Base-by-base conservation (phyloP, 2,888 invertebrate genomes). In the Scelioninae gen. 2 region DNA sequence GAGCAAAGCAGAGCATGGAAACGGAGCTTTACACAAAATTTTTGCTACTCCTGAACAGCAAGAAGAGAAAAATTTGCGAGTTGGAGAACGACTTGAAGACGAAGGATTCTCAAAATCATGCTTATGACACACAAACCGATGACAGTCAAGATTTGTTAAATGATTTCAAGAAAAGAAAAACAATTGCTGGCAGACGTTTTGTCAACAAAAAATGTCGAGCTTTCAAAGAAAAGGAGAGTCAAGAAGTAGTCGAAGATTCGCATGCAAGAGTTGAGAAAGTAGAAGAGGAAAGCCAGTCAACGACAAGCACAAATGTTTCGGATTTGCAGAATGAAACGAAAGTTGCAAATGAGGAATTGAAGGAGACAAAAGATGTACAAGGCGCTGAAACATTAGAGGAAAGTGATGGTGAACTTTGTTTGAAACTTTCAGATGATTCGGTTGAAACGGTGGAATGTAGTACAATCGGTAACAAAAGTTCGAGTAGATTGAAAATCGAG, bases 101-200 rank as follows among this genome's bases (percentile, higher is more conserved):
- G 0, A 65, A 60, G 16, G 60, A 64, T 7, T 28, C 43, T 2
- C 35, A 48, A 22, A 70, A 64, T 33, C n/a, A 52, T 1, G 6
- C 19, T 7, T 71, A 65, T 31, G 71, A 71, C 10, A 60, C 64
- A 13, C 65, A 64, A 28, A 71, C 64, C 5, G 71, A 71, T 19
- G 71, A 71, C 9, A 71, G 71, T 58, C 71, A 71, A n/a, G 71
- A 71, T 52, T 37, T 71, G 4, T 4, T 71, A 18, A 43, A 52
- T 6, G 18, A 25, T 25, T 52, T 9, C 6, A 71, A 64, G 22
- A 70, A 33, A 25, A 37, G 55, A 15, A 69, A 41, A 39, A 9
- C 53, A 2, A 5, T 22, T 6, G 7, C 0, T 1, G 53, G 10
- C 0, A 68, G 22, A 16, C 45, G 16, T 9, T 19, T 16, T 11